Evolutionary conservation across 2,797 vertebrate species (phyloP).

Genomic region (Ataeniobius toweri): DNA sequence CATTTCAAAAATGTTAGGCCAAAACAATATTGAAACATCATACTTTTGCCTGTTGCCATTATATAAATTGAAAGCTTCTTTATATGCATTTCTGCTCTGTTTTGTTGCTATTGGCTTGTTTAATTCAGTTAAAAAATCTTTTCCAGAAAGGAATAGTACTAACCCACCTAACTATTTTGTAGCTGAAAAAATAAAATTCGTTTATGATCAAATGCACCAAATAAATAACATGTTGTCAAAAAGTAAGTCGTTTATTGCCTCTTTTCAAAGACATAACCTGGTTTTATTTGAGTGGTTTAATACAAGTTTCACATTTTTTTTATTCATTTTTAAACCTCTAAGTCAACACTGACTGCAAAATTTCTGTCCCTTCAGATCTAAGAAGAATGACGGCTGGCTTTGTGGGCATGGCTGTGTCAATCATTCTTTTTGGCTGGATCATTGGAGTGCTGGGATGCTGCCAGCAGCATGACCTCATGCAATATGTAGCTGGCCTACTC

Average conservation of each 20-base stretch:
- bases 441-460: constrained; percentile 93
- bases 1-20: too few species aligned
- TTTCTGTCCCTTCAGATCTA: constrained; percentile 80
- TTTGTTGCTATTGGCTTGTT: too few species aligned
- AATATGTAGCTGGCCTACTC: constrained; percentile 94
- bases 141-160: too few species aligned
- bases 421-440: constrained; percentile 95
- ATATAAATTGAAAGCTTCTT: too few species aligned
- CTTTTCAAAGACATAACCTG: background rate
- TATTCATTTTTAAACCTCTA: background rate
- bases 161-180: background rate
- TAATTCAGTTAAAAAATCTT: too few species aligned
- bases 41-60: too few species aligned
- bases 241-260: background rate
- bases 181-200: background rate
- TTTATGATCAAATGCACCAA: background rate
- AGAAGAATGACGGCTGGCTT: constrained; percentile 95
- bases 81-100: too few species aligned
- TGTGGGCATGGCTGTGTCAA: constrained; percentile 94
- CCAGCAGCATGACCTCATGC: constrained; percentile 96
- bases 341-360: background rate
- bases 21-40: too few species aligned
- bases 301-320: background rate
- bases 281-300: background rate
- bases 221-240: background rate